These are phyloP conservation scores for Stegana nigrithorax DNA, from an alignment of 2,888 invertebrate genomes.

Conservation along the genomic window DNA sequence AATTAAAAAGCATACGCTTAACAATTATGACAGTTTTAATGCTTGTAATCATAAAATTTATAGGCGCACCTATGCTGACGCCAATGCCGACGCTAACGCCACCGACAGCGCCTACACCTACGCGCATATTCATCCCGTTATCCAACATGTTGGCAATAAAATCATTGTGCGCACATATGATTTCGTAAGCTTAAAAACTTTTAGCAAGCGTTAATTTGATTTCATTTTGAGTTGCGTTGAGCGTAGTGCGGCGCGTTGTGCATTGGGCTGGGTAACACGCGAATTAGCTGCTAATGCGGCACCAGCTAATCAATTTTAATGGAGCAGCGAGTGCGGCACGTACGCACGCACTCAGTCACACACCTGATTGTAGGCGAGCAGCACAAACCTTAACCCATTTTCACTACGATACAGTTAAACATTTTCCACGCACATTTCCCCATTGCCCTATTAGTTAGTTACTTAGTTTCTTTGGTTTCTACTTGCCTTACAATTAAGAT, in stretches of 20 bases:
- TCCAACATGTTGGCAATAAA: background rate
- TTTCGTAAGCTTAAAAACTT: constrained; percentile 12
- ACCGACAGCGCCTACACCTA: background rate
- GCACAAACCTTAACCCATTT: no score
- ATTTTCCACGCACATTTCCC: background rate
- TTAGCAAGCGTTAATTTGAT: constrained; percentile 12
- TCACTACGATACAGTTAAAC: no score
- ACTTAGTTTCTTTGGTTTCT: no score
- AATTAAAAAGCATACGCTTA: constrained; percentile 46
- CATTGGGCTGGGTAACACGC: no score
- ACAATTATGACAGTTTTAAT: constrained; percentile 45
- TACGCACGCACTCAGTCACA: background rate
- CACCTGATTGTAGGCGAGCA: constrained; percentile 1
- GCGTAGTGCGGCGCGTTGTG: no score
- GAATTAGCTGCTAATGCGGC: background rate
- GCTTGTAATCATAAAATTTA: constrained; percentile 16
- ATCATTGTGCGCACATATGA: background rate
- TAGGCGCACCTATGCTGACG: background rate
- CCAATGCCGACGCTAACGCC: no score
- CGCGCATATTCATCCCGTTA: background rate
- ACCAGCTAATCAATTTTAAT: background rate
- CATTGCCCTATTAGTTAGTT: no score
- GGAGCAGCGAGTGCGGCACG: background rate
- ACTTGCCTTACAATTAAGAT: constrained; percentile 4
- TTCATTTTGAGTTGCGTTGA: no score